Evolutionary conservation across 1,140 invertebrate species (phyloP), one percentile per base, ranked within the genome.

Genomic region (Oscheius sp.): DNA sequence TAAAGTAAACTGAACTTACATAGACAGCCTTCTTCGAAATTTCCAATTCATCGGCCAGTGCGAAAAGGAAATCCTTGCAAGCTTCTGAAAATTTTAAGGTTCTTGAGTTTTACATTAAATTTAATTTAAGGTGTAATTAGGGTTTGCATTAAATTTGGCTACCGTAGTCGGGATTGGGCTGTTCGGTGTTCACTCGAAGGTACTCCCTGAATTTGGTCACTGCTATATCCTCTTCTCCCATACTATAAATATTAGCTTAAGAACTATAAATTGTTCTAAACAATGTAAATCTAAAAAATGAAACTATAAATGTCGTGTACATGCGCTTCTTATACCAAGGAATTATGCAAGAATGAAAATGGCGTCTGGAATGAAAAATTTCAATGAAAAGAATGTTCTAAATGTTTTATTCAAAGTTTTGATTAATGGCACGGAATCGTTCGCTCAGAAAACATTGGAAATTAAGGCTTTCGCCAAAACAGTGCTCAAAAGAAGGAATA

Each of bases 101-200:
- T 55, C 28, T 7, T 4, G 7, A 45, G 10, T 20, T 45, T 20
- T 20, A 45, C 13, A 45, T 20, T 13, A 10, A 55, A 23, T 55
- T 10, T 29, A 70, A 67, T 46, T 20, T 4, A 23, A 15, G 83
- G 31, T 55, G 31, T 23, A 49, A 59, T 34, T 15, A 69, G 4
- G 20, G 1, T 70, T 36, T 23, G 13, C 34, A 15, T 34, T 65
- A 2, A 0, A 46, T 34, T 18, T 29, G 35, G 88, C 89, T 87
- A 91, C 91, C 89, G 87, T 94, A 92, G 87, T 93, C 88, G 28
- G 92, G 87, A 82, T 91, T 85, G 0, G 92, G 92, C 77, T 93
- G 92, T 0, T 92, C 91, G 31, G 90, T 90, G 1, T 91, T 90
- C 46, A 93, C 91, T 74, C 88, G 85, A 28, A 93, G 85, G 85